Evolutionary conservation across 2,888 invertebrate genomes (phyloP).

Genomic region (Phaedon cochleariae): DNA sequence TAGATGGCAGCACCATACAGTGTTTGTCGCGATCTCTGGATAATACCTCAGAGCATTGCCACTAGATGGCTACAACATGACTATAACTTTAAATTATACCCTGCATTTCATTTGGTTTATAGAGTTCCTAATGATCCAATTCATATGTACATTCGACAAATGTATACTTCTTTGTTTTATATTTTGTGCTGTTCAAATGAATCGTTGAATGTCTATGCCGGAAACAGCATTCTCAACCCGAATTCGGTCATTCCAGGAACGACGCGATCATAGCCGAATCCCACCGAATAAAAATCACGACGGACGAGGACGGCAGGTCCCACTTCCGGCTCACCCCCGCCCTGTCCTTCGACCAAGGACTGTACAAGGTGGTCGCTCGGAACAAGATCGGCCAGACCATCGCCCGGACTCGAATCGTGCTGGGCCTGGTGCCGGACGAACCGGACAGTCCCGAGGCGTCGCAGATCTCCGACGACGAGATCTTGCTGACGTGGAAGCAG

Average conservation of each 20-base stretch:
- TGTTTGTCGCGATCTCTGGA: too few relatives aligned
- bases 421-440: conserved; percentile 82
- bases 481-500: conserved; percentile 90
- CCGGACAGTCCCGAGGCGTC: conserved; percentile 91
- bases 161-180: too few relatives aligned
- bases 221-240: not conserved
- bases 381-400: conserved; percentile 87
- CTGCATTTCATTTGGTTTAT: too few relatives aligned
- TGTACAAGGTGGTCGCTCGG: conserved; percentile 93
- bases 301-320: conserved; percentile 82
- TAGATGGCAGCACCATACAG: too few relatives aligned
- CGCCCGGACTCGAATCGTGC: conserved; percentile 76
- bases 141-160: too few relatives aligned
- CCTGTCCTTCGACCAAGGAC: conserved; percentile 85
- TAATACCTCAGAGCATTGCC: too few relatives aligned
- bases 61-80: too few relatives aligned
- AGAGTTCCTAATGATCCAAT: too few relatives aligned
- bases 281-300: conserved; percentile 76
- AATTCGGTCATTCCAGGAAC: conserved; percentile 65
- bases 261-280: conserved; percentile 84
- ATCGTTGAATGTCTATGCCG: too few relatives aligned
- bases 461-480: conserved; percentile 85
- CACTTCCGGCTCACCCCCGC: conserved; percentile 82
- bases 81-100: too few relatives aligned
- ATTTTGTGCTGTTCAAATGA: too few relatives aligned